Base-by-base conservation (phyloP, 2,888 invertebrate genomes). In the Chaitophorus viminalis region DNA sequence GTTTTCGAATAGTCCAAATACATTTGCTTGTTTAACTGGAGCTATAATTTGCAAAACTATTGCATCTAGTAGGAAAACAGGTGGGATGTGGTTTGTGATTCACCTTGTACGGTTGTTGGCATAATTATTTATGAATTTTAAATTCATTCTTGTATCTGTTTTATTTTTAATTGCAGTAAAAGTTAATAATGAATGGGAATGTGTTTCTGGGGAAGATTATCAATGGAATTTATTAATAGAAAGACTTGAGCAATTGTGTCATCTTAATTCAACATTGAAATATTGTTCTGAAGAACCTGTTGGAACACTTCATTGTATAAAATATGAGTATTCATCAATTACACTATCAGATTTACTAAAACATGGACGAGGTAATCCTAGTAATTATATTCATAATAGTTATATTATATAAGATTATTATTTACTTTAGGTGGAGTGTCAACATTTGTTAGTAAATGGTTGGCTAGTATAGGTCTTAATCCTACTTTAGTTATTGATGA, bases 381-480 rank as follows among this genome's bases (percentile, higher is more conserved):
- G n/a, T 72, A n/a, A 54, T 46, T 46, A 52, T 14, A 25, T 78
- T 65, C 18, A 68, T 65, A 39, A 79, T 79, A 4, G 29, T 17
- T 25, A 18, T 39, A 9, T 52, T 72, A n/a, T 52, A 25, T 52
- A 25, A 54, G 1, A n/a, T 54, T 18, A 25, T 65, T 5, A 25
- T 52, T 74, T 2, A 60, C 74, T 87, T 74, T 60, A 90, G 97
- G 98, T 65, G 95, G 96, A n/a, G 94, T 98, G 17, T 96, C 97
- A 0, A 98, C 98, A 91, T 92, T 97, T 84, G 95, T 97, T 75
- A 96, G 97, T 0, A 95, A 95, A 91, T 98, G 98, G 97, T 92
- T 98, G 36, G 94, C 95, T 83, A 93, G 94, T 33, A 93, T 95
- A 90, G 95, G 96, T 21, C 92, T 96, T 11, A 92, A 94, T 90